Percentiles rank a stretch among this genome's conserved stretches.
phyloP scores from a whole-genome alignment of 2,797 vertebrate species.

The Taeniopygia guttata region DNA sequence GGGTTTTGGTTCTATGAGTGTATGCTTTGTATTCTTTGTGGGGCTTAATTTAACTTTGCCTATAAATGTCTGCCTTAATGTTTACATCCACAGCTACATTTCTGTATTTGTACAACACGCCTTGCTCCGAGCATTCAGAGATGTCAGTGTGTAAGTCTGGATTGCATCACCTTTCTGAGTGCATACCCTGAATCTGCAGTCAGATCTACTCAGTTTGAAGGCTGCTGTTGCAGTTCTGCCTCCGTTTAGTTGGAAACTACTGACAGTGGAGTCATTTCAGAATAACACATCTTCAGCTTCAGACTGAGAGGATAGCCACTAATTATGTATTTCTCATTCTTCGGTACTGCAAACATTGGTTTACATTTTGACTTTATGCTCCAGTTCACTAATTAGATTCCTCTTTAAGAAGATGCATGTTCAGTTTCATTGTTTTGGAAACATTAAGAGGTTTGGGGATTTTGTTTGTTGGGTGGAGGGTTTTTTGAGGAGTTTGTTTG shows the following conservation, averaged over 20 bases:
- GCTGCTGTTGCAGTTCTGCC: background rate
- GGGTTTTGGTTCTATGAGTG: background rate
- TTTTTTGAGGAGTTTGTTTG: background rate
- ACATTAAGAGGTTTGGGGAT: background rate
- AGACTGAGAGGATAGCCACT: background rate
- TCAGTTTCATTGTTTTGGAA: background rate
- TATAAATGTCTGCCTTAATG: background rate
- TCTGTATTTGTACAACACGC: background rate
- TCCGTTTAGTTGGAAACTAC: background rate
- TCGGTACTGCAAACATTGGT: background rate
- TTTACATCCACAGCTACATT: background rate
- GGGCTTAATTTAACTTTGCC: background rate
- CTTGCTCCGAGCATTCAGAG: background rate
- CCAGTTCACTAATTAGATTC: background rate
- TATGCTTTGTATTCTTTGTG: background rate
- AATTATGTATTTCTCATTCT: background rate
- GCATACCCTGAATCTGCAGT: background rate
- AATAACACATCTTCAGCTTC: background rate
- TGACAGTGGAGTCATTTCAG: background rate
- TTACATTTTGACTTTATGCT: background rate
- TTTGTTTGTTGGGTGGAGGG: background rate
- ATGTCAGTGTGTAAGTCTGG: background rate
- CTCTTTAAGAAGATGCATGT: background rate
- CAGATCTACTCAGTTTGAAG: background rate
- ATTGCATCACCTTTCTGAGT: background rate